Evolutionary conservation across 64 coral and sea anemone genomes (phyloP).

Genomic region (Platygyra sinensis): DNA sequence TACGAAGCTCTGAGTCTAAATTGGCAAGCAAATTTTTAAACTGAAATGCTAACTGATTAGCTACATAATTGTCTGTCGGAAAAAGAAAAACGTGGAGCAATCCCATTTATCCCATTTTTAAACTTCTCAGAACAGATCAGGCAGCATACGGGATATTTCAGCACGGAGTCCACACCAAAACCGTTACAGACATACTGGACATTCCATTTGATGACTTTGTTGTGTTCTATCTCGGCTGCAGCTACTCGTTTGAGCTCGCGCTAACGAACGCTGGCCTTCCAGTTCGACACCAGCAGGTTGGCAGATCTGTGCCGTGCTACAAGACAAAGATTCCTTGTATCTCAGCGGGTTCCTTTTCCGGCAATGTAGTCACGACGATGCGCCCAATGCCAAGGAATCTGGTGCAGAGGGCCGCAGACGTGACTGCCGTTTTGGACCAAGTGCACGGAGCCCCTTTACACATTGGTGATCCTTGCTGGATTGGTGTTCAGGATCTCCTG

Average conservation of each 20-base stretch:
- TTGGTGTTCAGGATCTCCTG: conserved; percentile 49
- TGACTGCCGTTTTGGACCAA: conserved; percentile 51
- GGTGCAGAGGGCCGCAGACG: conserved; percentile 41
- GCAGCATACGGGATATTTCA: conserved; percentile 4
- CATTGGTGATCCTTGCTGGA: conserved; percentile 52
- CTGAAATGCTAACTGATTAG: too few species aligned
- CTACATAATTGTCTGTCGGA: too few species aligned
- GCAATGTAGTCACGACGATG: conserved; percentile 30
- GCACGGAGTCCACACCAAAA: background rate
- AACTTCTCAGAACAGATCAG: conserved; percentile 15
- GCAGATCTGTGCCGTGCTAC: conserved; percentile 27
- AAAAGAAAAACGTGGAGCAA: too few species aligned
- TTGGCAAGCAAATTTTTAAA: too few species aligned
- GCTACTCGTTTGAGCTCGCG: conserved; percentile 76
- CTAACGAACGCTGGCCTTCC: conserved; percentile 45
- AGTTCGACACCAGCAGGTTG: conserved; percentile 34
- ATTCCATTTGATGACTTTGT: conserved; percentile 76
- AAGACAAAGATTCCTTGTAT: conserved; percentile 50
- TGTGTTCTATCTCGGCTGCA: conserved; percentile 82
- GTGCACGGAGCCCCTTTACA: conserved; percentile 71
- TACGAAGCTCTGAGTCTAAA: too few species aligned
- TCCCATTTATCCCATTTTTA: background rate
- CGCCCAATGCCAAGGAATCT: conserved; percentile 46
- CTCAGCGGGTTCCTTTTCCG: conserved; percentile 16
- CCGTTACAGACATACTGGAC: conserved; percentile 20